Evolutionary conservation across 2,113 vertebrate genomes (phyloP).

Genomic region (Engystomops pustulosus): DNA sequence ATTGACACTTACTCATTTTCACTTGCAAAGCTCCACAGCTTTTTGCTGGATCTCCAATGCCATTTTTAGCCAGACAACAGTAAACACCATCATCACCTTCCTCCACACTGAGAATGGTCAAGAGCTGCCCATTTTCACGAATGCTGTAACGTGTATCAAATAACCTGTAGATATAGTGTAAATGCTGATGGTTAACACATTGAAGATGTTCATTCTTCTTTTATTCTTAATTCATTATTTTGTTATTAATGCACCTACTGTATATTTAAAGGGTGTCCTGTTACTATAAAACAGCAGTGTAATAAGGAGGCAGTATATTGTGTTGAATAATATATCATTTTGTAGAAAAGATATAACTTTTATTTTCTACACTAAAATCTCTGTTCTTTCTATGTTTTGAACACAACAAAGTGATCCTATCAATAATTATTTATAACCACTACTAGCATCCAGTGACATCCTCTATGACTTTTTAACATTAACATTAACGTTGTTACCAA

Average conservation of each 20-base stretch:
- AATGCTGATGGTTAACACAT: not conserved
- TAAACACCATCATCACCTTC: conserved; percentile 92
- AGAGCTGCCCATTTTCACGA: conserved; percentile 88
- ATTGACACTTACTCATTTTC: conserved; percentile 91
- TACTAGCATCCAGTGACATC: too few species aligned
- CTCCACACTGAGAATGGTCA: conserved; percentile 87
- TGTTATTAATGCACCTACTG: not conserved
- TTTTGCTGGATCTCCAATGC: conserved; percentile 84
- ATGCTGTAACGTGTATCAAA: conserved; percentile 90
- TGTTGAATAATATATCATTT: too few species aligned
- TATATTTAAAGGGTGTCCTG: too few species aligned
- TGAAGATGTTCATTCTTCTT: not conserved
- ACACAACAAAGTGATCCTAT: too few species aligned
- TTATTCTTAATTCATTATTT: not conserved
- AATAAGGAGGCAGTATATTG: too few species aligned
- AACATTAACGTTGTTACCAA: too few species aligned
- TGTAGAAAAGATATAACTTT: too few species aligned
- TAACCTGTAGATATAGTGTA: conserved; percentile 73
- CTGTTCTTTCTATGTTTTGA: too few species aligned
- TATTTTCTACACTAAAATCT: too few species aligned
- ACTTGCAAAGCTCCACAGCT: conserved; percentile 97
- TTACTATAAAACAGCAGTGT: too few species aligned
- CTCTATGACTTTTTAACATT: too few species aligned
- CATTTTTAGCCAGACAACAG: conserved; percentile 89
- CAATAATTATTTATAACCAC: too few species aligned